Evolutionary conservation across 2,888 invertebrate genomes (phyloP), one percentile per base, ranked within the genome.

Genomic region (Spisula subtruncata): DNA sequence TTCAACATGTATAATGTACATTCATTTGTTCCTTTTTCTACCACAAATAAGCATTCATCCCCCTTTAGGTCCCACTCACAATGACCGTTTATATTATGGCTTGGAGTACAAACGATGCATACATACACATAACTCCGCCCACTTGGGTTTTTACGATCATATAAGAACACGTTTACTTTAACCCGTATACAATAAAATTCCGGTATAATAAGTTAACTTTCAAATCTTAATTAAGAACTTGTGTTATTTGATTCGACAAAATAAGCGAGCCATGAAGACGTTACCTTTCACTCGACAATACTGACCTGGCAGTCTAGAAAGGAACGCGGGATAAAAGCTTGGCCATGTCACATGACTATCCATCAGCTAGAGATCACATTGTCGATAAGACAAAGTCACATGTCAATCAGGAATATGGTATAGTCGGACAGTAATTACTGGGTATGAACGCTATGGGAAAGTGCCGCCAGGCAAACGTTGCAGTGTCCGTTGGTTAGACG

Each of bases 221-320:
- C 89, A 91, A 83, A 89, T 92, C 91, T 92, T 92, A 92, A 92
- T 92, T 92, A 90, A 92, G 89, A 87, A 88, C 82, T 80, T 87
- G 81, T 82, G 91, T 89, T 87, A 92, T 92, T 89, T 80, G 91
- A 92, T 89, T 89, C 91, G 88, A 83, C 90, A 85, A 89, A 86
- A 81, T 79, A 66, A 79, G 82, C 87, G 66, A 81, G 66, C 83
- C 87, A 86, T 86, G 85, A 83, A 86, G 80, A 29, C 14, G 80
- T 83, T 83, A 75, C 46, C 83, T 54, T 60, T 32, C 75, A 51
- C 41, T 79, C 56, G 80, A 41, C 46, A 20, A 79, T 18, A 32
- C 16, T 75, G n/a, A 35, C 32, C 75, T 25, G 75, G 32, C 32
- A 29, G 32, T 20, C 16, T 85, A 75, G 54, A 75, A 85, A 85